Percentiles rank a stretch among this genome's conserved stretches.
Conservation (phyloP, 2,113 vertebrate genomes). For the Orientallactaga bullata region DNA sequence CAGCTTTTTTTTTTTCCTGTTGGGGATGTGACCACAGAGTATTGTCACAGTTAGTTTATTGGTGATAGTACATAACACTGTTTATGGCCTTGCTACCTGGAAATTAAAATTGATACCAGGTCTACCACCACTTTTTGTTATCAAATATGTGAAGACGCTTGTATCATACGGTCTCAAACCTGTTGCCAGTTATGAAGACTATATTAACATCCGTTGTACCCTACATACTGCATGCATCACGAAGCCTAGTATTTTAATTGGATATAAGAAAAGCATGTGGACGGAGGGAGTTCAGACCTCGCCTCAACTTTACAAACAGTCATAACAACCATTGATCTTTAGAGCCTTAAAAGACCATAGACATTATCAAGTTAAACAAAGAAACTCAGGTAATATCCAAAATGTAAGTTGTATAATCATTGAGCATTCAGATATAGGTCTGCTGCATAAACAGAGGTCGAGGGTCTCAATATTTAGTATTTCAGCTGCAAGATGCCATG, state of each 20-base stretch:
- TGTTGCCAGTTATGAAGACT: neutral
- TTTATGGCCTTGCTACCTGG: neutral
- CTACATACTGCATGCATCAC: neutral
- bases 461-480: neutral
- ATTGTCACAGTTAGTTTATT: neutral
- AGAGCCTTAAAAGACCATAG: neutral
- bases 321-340: slow-evolving; percentile 10
- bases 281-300: neutral
- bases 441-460: neutral
- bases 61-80: neutral
- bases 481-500: neutral
- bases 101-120: neutral
- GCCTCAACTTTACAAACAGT: neutral
- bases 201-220: neutral
- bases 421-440: neutral
- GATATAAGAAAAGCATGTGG: neutral
- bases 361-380: neutral
- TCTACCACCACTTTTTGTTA: neutral
- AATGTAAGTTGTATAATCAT: neutral
- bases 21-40: neutral
- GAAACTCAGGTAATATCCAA: neutral
- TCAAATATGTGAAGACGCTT: slow-evolving; percentile 26
- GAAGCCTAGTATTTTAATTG: neutral
- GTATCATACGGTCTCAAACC: neutral
- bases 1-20: slow-evolving; percentile 18